A percentile compares a stretch with the other conserved stretches of the same genome.
Evolutionary conservation across 1,140 invertebrate species (phyloP).

Genomic region (Nephila pilipes): DNA sequence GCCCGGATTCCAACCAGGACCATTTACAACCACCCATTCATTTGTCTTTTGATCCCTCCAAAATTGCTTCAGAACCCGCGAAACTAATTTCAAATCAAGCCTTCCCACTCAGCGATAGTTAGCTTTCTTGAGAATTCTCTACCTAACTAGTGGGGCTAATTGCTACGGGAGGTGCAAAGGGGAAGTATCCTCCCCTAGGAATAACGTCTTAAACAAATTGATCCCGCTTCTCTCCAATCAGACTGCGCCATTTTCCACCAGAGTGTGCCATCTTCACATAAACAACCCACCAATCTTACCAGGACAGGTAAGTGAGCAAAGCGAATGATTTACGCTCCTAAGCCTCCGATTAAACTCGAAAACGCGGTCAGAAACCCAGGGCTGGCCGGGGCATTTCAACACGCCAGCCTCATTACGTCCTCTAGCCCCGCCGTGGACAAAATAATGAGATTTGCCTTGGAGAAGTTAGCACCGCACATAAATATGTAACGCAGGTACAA

Average conservation of each 20-base stretch:
- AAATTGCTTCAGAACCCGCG: background rate
- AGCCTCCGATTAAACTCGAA: constrained; percentile 53
- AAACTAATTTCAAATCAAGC: background rate
- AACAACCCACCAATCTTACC: constrained; percentile 20
- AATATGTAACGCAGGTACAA: constrained; percentile 54
- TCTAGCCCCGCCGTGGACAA: background rate
- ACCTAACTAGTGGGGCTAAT: background rate
- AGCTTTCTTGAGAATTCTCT: background rate
- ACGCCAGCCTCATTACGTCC: constrained; percentile 50
- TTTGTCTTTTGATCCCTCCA: background rate
- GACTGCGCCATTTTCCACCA: background rate
- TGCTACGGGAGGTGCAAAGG: background rate
- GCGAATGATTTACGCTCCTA: constrained; percentile 61
- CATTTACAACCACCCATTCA: background rate
- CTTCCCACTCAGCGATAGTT: background rate
- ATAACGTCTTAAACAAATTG: constrained; percentile 20
- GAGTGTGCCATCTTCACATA: constrained; percentile 62
- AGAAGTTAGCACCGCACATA: constrained; percentile 28
- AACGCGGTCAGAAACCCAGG: background rate
- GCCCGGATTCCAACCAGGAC: background rate
- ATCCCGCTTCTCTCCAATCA: background rate
- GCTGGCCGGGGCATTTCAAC: constrained; percentile 54
- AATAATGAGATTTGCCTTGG: constrained; percentile 63
- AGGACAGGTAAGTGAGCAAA: constrained; percentile 68
- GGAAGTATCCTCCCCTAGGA: background rate